These are phyloP conservation scores for Myotis myotis DNA, from an alignment of 2,797 vertebrate genomes.

Conservation along the genomic window DNA sequence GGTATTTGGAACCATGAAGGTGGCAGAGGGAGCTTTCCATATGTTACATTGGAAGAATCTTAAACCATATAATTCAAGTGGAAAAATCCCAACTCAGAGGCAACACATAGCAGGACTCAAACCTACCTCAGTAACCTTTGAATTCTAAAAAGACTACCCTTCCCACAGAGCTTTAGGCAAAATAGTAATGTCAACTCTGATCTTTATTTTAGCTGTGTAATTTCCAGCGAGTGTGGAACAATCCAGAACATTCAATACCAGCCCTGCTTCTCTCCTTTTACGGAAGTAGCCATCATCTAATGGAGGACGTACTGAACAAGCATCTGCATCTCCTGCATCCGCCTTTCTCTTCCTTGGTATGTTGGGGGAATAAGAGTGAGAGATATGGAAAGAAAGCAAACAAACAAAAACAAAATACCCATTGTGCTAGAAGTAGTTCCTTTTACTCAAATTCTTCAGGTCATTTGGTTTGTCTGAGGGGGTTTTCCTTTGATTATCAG, in stretches of 20 bases:
- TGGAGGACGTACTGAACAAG: background rate
- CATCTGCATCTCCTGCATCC: background rate
- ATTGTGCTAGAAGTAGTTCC: background rate
- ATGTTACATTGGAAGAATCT: background rate
- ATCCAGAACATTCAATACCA: background rate
- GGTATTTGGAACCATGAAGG: background rate
- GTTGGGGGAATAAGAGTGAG: background rate
- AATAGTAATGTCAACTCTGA: background rate
- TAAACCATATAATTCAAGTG: background rate
- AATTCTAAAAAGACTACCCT: background rate
- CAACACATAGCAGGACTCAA: background rate
- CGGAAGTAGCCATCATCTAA: background rate
- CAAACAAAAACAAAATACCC: background rate
- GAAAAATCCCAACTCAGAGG: background rate
- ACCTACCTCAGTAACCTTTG: background rate
- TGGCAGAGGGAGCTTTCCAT: background rate
- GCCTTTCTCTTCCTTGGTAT: background rate
- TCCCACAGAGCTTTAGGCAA: background rate
- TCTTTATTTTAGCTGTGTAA: background rate
- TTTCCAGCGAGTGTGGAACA: background rate
- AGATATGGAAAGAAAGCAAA: background rate
- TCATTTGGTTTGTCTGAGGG: background rate
- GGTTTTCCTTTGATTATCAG: background rate
- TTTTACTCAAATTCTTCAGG: background rate
- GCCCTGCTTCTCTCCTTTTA: background rate